Conservation (phyloP, 1,140 invertebrate genomes). For the Pteromalus puparum region DNA sequence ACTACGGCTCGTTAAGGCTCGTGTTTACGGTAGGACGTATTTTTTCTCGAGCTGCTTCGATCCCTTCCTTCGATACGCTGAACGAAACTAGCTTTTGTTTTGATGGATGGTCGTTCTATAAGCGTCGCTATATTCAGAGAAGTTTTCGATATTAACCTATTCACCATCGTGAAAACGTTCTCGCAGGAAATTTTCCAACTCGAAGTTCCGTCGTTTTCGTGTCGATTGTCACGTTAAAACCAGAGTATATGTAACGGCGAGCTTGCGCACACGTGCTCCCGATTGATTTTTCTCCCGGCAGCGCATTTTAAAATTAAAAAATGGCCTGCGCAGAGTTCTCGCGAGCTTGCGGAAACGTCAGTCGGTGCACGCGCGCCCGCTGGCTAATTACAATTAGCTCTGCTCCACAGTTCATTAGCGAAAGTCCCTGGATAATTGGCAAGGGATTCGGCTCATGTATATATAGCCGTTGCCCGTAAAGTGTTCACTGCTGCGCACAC, state of each 20-base stretch:
- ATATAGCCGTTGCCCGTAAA: constrained; percentile 50
- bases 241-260: too few species aligned
- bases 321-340: not conserved
- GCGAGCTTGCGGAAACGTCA: not conserved
- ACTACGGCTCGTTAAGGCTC: not conserved
- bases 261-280: not conserved
- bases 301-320: not conserved
- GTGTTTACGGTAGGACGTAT: not conserved
- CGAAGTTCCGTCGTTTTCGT: not conserved
- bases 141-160: too few species aligned
- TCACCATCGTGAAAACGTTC: too few species aligned
- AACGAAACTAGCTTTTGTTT: too few species aligned
- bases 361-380: not conserved
- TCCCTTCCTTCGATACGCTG: too few species aligned
- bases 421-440: constrained; percentile 59
- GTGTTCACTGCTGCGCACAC: constrained; percentile 47
- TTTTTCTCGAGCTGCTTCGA: too few species aligned
- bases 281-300: constrained; percentile 7
- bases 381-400: constrained; percentile 61
- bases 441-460: constrained; percentile 50
- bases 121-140: too few species aligned
- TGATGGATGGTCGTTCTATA: too few species aligned
- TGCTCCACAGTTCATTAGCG: constrained; percentile 62
- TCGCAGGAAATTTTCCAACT: too few species aligned
- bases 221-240: not conserved